These are phyloP conservation scores for Aphis gossypii DNA, from an alignment of 1,140 invertebrate species.

Conservation along the genomic window DNA sequence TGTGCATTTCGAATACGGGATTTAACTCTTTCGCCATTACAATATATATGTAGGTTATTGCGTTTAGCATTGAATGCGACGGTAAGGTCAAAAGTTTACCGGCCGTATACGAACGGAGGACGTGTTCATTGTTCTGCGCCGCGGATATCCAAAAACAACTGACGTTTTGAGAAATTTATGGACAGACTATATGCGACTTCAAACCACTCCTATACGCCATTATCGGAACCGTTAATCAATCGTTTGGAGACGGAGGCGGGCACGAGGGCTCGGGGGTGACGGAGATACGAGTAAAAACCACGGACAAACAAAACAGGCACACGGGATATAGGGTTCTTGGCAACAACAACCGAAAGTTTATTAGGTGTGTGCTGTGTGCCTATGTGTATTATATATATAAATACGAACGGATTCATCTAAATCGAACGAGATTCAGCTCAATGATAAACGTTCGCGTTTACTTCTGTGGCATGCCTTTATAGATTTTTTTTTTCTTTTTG, in stretches of 20 bases:
- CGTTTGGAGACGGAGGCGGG: neutral
- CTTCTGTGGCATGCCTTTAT: neutral
- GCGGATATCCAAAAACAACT: constrained; percentile 40
- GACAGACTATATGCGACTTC: constrained; percentile 50
- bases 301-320: constrained; percentile 48
- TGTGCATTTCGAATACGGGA: neutral
- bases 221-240: constrained; percentile 52
- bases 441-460: neutral
- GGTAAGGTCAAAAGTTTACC: constrained; percentile 53
- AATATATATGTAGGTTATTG: neutral
- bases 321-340: constrained; percentile 13
- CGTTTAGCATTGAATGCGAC: neutral
- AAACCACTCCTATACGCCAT: constrained; percentile 46
- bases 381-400: neutral
- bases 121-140: constrained; percentile 14
- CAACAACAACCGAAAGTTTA: constrained; percentile 50
- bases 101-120: neutral
- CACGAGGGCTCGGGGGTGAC: neutral
- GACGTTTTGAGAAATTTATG: constrained; percentile 46
- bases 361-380: neutral
- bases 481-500: neutral
- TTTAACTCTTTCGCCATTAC: neutral
- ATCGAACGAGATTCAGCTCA: neutral
- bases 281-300: constrained; percentile 37
- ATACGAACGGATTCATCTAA: neutral